phyloP scores from a whole-genome alignment of 2,113 vertebrate genomes.

The Orcinus orca region DNA sequence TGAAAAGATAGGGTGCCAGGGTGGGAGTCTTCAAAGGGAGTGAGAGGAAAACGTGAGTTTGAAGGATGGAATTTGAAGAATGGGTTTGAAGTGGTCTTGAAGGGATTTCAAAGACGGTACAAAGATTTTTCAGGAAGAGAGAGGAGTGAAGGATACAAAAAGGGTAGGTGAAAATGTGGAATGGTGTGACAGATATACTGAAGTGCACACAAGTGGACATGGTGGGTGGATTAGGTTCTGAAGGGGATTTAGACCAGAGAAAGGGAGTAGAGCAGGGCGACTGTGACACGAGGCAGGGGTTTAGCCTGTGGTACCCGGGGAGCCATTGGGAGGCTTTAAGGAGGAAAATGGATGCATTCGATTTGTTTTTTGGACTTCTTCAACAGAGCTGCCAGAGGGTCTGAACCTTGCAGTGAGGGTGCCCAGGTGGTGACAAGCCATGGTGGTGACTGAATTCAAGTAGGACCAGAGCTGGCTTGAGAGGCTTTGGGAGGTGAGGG shows the following conservation, averaged over 20 bases:
- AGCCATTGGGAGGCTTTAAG: not conserved
- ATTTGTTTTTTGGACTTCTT: not conserved
- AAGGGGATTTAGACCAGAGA: not conserved
- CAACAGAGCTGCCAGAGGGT: fast-evolving
- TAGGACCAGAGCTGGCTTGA: not conserved
- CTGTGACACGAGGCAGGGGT: not conserved
- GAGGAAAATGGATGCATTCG: not conserved
- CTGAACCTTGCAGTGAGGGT: fast-evolving
- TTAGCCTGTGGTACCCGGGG: not conserved
- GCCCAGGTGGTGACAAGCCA: not conserved
- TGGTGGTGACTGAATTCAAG: not conserved
- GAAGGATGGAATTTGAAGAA: not conserved
- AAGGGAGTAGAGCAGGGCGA: fast-evolving
- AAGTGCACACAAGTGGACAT: fast-evolving
- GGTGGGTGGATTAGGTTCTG: too few species aligned
- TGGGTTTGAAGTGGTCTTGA: not conserved
- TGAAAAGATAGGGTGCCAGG: fast-evolving
- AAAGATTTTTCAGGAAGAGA: not conserved
- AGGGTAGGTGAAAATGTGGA: not conserved
- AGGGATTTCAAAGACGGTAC: not conserved
- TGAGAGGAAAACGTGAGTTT: fast-evolving
- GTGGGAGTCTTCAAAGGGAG: not conserved
- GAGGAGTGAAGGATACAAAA: not conserved
- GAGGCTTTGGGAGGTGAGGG: too few species aligned
- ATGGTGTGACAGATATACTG: not conserved